Evolutionary conservation across 1,140 invertebrate species (phyloP), one percentile per base, ranked within the genome.

Genomic region (Caenorhabditis brenneri): DNA sequence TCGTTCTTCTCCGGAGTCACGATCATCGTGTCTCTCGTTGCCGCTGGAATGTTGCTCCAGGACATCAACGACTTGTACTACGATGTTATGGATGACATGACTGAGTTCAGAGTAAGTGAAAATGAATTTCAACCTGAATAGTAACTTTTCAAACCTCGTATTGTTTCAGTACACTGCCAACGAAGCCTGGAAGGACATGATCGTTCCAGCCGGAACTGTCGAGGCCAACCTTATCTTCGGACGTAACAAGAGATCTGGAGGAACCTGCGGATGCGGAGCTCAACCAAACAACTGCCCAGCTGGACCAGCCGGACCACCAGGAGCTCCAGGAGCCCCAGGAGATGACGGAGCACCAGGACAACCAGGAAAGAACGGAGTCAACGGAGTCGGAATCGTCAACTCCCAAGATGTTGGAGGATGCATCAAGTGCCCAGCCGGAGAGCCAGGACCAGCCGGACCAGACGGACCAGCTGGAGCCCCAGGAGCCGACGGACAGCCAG

Each of bases 371-470:
- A 19, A 78, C 78, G 83, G 78, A 49, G 36, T 46, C n/a, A 39
- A 65, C 27, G 82, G 82, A 83, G 53, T 83, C 49, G 46, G 48
- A 55, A 80, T 78, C 48, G 84, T 78, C 31, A 81, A 48, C 80
- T 22, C 55, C 33, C 33, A 55, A 31, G 46, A 83, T 27, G 58
- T 24, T 39, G 48, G 42, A 49, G 79, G 58, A n/a, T 85, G 84
- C 84, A 85, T 85, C 80, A 80, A 82, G 79, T 85, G 84, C 80
- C 84, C 84, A 58, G 80, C 80, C 24, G 84, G 84, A 39, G 58
- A 53, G 33, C 83, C 49, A 51, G 83, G 83, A 84, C 83, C 83
- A 51, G 83, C 83, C 27, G 83, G 83, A 36, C 80, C 80, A 46
- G 80, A 81, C 53, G 80, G 80, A 58, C 27, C 27, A 29, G 80